Conservation (phyloP, 2,113 vertebrate genomes). For the Euleptes europaea region DNA sequence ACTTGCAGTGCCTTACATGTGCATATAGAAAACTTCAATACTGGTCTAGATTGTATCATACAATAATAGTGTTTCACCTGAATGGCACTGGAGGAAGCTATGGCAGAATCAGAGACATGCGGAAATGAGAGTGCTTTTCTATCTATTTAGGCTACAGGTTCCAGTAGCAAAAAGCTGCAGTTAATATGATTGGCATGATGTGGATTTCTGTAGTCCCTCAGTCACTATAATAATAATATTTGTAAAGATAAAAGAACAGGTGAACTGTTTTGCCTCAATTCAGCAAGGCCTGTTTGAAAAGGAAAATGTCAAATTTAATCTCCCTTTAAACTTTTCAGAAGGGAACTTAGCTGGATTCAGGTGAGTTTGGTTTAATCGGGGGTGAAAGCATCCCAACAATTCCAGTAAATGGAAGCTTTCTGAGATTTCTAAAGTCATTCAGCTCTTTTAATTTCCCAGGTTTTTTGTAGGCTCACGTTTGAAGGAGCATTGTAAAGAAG, state of each 20-base stretch:
- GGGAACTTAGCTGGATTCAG: background rate
- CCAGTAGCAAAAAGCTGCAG: background rate
- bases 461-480: background rate
- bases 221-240: background rate
- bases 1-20: background rate
- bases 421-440: background rate
- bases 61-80: background rate
- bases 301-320: background rate
- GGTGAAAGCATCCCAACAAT: background rate
- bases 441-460: background rate
- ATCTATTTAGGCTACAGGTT: background rate
- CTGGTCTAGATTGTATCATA: background rate
- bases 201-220: background rate
- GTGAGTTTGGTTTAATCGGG: background rate
- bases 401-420: background rate
- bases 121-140: background rate
- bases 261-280: background rate
- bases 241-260: constrained; percentile 2
- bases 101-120: background rate
- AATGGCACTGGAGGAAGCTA: background rate
- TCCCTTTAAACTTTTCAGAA: background rate
- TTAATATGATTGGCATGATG: background rate
- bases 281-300: background rate
- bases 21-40: background rate
- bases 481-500: background rate